Percentiles rank a stretch among this genome's conserved stretches.
phyloP scores from a whole-genome alignment of 92 coral and sea anemone species.

The Galaxea fascicularis region DNA sequence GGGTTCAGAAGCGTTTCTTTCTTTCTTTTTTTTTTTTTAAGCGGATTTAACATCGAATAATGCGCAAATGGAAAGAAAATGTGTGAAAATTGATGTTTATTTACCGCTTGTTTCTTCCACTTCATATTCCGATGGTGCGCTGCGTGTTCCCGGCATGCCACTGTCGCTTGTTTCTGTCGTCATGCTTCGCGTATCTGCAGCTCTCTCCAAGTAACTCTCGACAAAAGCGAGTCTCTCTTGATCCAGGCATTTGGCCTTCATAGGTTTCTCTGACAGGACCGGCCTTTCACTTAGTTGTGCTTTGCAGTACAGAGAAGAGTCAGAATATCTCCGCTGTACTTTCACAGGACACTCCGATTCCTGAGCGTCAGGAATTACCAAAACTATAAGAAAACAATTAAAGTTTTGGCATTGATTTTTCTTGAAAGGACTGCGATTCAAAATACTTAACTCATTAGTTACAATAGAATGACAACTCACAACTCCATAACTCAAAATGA shows the following conservation, averaged over 20 bases:
- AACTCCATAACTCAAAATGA: no score
- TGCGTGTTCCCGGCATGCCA: background rate
- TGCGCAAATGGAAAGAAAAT: background rate
- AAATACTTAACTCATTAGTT: no score
- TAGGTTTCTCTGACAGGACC: background rate
- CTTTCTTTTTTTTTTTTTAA: no score
- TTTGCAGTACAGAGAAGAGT: slow-evolving; percentile 2
- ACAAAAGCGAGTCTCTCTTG: slow-evolving; percentile 12
- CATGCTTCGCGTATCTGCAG: background rate
- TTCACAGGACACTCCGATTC: background rate
- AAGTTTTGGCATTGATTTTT: background rate
- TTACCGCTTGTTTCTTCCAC: background rate
- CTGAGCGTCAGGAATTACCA: background rate
- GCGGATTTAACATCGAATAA: background rate
- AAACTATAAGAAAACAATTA: background rate
- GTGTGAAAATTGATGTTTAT: background rate
- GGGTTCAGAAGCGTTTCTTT: background rate
- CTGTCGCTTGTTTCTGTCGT: slow-evolving; percentile 17
- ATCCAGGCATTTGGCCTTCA: background rate
- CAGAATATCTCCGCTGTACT: background rate
- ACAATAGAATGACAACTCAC: no score
- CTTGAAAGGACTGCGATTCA: background rate
- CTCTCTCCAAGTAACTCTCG: background rate
- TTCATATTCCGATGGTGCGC: background rate
- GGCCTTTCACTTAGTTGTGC: background rate